Conservation (phyloP, 1,140 invertebrate species). For the Brachionus paranguensis region DNA sequence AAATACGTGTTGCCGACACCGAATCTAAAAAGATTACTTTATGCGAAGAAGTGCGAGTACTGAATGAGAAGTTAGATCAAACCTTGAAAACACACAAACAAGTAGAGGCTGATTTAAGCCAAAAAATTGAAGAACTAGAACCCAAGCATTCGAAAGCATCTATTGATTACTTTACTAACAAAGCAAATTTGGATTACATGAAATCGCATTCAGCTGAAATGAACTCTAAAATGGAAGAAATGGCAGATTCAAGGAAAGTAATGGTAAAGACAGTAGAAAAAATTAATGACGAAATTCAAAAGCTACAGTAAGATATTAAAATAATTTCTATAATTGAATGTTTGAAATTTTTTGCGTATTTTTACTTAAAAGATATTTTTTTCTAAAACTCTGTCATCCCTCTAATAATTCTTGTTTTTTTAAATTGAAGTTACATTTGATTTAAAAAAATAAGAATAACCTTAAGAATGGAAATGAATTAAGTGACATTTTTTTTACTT, state of each 20-base stretch:
- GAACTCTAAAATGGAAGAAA: slow-evolving; percentile 32
- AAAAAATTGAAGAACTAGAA: neutral
- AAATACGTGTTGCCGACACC: neutral
- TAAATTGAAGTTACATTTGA: neutral
- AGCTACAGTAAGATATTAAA: slow-evolving; percentile 1
- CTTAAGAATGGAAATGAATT: too few relatives aligned
- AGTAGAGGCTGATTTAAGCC: neutral
- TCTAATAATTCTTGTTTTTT: too few relatives aligned
- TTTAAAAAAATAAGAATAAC: neutral
- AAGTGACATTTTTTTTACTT: too few relatives aligned
- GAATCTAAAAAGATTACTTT: neutral
- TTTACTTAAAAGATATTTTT: neutral
- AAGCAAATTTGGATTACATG: slow-evolving; percentile 19
- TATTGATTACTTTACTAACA: neutral
- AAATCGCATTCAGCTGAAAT: slow-evolving; percentile 29
- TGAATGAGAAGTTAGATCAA: neutral
- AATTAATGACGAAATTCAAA: slow-evolving; percentile 5
- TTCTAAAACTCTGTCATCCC: neutral
- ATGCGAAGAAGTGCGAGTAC: neutral
- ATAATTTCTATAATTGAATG: neutral
- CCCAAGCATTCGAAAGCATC: neutral
- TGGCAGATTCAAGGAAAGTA: neutral
- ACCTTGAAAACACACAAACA: neutral
- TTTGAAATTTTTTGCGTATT: neutral
- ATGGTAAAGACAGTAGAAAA: slow-evolving; percentile 1